phyloP scores from a whole-genome alignment of 1,140 invertebrate genomes.

The Andricus grossulariae region DNA sequence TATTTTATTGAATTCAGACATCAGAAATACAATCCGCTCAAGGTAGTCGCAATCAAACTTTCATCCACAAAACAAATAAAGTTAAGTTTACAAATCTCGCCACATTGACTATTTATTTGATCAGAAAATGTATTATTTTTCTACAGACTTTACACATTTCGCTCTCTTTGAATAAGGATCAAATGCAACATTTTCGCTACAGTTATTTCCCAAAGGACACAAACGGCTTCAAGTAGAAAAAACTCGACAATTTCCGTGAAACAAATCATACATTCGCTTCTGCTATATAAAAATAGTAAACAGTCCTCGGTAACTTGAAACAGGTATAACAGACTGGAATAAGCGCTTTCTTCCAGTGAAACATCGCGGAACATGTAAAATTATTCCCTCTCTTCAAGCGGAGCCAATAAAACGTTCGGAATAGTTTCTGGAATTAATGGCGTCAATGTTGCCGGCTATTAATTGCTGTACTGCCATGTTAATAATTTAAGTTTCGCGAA shows the following conservation, averaged over 20 bases:
- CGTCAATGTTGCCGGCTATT: conserved; percentile 12
- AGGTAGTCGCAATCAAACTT: conserved; percentile 48
- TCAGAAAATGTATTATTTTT: conserved; percentile 20
- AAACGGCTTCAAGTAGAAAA: conserved; percentile 7
- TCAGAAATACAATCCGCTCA: conserved; percentile 58
- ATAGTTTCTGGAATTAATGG: not conserved
- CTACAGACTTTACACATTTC: conserved; percentile 31
- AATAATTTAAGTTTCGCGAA: conserved; percentile 23
- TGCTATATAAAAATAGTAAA: conserved; percentile 74
- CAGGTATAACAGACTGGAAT: conserved; percentile 59
- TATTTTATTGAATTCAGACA: conserved; percentile 65
- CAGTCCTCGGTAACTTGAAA: conserved; percentile 57
- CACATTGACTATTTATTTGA: conserved; percentile 22
- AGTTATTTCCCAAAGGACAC: not conserved
- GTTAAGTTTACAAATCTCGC: conserved; percentile 41
- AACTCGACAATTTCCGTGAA: conserved; percentile 52
- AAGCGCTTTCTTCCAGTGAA: conserved; percentile 47
- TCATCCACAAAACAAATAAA: conserved; percentile 50
- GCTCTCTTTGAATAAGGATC: conserved; percentile 22
- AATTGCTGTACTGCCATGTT: conserved; percentile 2
- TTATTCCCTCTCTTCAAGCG: conserved; percentile 3
- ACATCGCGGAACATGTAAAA: conserved; percentile 34
- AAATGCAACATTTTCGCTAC: conserved; percentile 33
- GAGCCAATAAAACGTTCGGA: conserved; percentile 33
- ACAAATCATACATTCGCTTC: conserved; percentile 65